Conservation (phyloP, 1,140 invertebrate genomes). For the Nilaparvata lugens region DNA sequence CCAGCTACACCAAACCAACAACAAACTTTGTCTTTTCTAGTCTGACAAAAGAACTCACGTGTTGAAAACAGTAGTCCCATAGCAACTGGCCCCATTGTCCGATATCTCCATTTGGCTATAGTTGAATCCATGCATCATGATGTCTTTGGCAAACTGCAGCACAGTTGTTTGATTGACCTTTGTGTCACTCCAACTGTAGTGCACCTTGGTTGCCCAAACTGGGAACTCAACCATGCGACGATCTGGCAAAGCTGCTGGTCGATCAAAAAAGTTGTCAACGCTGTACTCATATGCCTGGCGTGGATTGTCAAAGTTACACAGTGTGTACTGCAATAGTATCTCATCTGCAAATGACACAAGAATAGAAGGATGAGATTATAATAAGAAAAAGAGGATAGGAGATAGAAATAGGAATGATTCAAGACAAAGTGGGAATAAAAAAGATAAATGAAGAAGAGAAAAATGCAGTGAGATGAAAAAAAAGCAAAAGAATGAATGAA, state of each 20-base stretch:
- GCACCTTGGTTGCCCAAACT: conserved; percentile 88
- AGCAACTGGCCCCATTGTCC: conserved; percentile 83
- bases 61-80: conserved; percentile 70
- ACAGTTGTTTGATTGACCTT: conserved; percentile 58
- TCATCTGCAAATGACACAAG: too few species aligned
- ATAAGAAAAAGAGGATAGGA: too few species aligned
- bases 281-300: conserved; percentile 51
- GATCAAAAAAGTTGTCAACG: conserved; percentile 46
- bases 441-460: too few species aligned
- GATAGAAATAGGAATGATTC: too few species aligned
- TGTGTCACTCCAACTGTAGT: conserved; percentile 59
- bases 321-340: conserved; percentile 44
- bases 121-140: conserved; percentile 55
- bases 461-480: too few species aligned
- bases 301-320: conserved; percentile 42
- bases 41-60: too few species aligned
- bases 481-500: too few species aligned
- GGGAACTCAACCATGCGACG: conserved; percentile 48
- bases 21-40: too few species aligned
- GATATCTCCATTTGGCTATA: conserved; percentile 83
- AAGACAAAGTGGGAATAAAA: too few species aligned
- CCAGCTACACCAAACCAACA: too few species aligned
- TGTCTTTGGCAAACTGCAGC: conserved; percentile 58
- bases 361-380: too few species aligned
- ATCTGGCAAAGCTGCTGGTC: conserved; percentile 52